phyloP scores from a whole-genome alignment of 2,113 vertebrate species.

The Vireo altiloquus region DNA sequence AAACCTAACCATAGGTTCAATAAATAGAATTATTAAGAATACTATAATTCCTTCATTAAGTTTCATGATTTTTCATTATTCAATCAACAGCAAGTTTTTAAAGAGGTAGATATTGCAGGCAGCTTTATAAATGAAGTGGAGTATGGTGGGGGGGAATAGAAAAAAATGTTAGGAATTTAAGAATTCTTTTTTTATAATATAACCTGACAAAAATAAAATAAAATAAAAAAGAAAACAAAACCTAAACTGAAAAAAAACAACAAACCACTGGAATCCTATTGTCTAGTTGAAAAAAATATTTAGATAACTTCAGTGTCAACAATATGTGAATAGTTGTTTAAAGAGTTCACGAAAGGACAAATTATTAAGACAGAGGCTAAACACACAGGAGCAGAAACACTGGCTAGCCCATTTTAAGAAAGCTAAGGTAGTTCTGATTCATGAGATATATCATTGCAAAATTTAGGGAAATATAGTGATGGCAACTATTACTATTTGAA shows the following conservation, averaged over 20 bases:
- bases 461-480: neutral
- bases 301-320: neutral
- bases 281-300: neutral
- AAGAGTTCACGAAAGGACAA: neutral
- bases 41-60: neutral
- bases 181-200: neutral
- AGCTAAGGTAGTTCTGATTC: neutral
- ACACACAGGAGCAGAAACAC: neutral
- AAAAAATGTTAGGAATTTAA: neutral
- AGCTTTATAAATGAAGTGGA: neutral
- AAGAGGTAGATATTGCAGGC: neutral
- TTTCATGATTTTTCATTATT: neutral
- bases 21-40: neutral
- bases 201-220: neutral
- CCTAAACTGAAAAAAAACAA: neutral
- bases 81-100: neutral
- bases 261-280: neutral
- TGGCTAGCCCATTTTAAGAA: neutral
- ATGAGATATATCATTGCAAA: neutral
- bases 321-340: neutral
- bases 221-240: neutral
- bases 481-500: neutral
- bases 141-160: accelerated
- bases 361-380: neutral
- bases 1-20: neutral